Evolutionary conservation across 2,113 vertebrate species (phyloP), one percentile per base, ranked within the genome.

Genomic region (Paraplagusia blochii): DNA sequence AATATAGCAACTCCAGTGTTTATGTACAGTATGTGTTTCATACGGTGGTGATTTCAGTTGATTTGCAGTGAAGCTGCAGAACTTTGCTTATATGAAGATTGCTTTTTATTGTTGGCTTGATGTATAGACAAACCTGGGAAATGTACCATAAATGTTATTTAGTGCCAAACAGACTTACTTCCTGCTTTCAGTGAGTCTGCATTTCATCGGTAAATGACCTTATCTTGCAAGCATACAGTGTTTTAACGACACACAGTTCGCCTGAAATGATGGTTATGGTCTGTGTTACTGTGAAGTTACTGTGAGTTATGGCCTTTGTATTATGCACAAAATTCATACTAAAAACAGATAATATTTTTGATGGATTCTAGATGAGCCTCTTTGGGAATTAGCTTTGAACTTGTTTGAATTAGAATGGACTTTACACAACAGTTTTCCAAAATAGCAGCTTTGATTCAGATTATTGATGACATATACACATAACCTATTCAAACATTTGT

Each of bases 71-170:
- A 39, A 53, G 49, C 38, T 56, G 35, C 22, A 17, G 15, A 13
- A 53, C 60, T 65, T 54, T 9, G 29, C 52, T 54, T 56, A 18
- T 34, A 66, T 62, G 55, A 54, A 49, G 33, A 3, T 43, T 38
- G 34, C 14, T 51, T 64, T 79, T 70, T 17, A 62, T 38, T 64
- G 57, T 59, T 47, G 50, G 35, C 16, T 65, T 14, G 29, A 11
- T 66, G 69, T 69, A 48, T 19, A 50, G 52, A 45, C 2, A 0
- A n/a, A 65, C 42, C 8, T 1, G 48, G 44, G 10, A 38, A 45
- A 70, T 65, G 51, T 1, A 39, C 65, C 19, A 54, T 76, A 68
- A 76, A 73, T 10, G n/a, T 15, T 58, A 79, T 76, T 71, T 72
- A 75, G 42, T 11, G 22, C 43, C 42, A 53, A 33, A 55, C 50